These are phyloP conservation scores for Chloroceryle inda DNA, from an alignment of 2,797 vertebrate genomes.

Conservation along the genomic window DNA sequence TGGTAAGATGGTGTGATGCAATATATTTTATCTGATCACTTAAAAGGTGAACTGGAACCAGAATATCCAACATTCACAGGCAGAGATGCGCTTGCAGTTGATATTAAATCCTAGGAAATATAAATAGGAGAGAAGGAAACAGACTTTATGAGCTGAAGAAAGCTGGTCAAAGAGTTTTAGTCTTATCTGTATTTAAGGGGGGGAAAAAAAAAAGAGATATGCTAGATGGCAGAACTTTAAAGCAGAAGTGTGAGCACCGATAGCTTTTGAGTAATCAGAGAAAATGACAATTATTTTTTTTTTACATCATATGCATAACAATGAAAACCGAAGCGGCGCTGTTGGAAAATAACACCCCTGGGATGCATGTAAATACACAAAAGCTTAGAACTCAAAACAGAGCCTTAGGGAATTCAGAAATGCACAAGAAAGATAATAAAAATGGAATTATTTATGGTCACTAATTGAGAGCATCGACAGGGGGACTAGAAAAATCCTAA, in stretches of 20 bases:
- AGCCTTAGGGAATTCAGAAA: constrained; percentile 50
- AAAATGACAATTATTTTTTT: background rate
- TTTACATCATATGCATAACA: constrained; percentile 22
- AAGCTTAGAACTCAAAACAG: constrained; percentile 41
- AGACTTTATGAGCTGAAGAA: background rate
- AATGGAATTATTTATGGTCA: constrained; percentile 56
- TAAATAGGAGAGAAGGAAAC: background rate
- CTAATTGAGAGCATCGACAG: constrained; percentile 51
- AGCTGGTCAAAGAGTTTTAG: background rate
- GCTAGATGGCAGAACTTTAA: constrained; percentile 33
- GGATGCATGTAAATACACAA: constrained; percentile 46
- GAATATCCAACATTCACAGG: background rate
- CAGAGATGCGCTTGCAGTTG: background rate
- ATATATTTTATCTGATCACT: background rate
- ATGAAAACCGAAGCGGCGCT: background rate
- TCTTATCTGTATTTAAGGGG: background rate
- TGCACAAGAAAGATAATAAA: constrained; percentile 51
- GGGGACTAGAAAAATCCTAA: background rate
- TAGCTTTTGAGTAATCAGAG: constrained; percentile 15
- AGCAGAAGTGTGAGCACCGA: constrained; percentile 1
- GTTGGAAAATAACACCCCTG: constrained; percentile 35
- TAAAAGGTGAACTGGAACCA: background rate
- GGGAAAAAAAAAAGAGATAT: background rate
- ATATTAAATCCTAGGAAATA: background rate
- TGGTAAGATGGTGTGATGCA: background rate